Evolutionary conservation across 1,140 invertebrate genomes (phyloP).

Genomic region (Galendromus occidentalis): DNA sequence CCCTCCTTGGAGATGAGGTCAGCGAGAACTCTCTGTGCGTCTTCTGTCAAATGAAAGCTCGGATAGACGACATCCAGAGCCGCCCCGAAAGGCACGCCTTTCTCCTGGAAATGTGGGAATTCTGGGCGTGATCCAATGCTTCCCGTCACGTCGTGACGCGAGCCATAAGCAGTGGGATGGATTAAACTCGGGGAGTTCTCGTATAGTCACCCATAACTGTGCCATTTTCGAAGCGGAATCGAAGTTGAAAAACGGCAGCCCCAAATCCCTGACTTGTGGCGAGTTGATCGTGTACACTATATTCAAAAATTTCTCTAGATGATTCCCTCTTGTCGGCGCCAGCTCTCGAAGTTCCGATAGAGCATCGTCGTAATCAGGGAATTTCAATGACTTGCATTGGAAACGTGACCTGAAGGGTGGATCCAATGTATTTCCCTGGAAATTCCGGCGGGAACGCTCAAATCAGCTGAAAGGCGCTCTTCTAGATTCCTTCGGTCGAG

Average conservation of each 20-base stretch:
- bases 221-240: background rate
- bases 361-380: conserved; percentile 9
- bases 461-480: background rate
- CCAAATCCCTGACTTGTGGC: background rate
- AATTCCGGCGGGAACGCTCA: background rate
- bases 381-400: conserved; percentile 40
- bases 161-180: background rate
- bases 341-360: background rate
- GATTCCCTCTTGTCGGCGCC: background rate
- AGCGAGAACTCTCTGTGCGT: background rate
- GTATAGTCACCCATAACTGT: background rate
- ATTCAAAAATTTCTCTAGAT: background rate
- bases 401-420: conserved; percentile 83
- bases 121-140: background rate
- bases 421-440: conserved; percentile 72
- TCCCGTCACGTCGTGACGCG: background rate
- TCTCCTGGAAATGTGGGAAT: background rate
- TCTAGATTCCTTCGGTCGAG: background rate
- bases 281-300: background rate
- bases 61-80: background rate
- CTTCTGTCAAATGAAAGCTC: background rate
- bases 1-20: background rate
- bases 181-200: background rate
- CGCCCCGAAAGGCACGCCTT: background rate
- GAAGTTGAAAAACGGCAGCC: background rate